Percentiles rank a stretch among this genome's conserved stretches.
phyloP scores from a whole-genome alignment of 2,888 invertebrate genomes.

The Folsomia candida region DNA sequence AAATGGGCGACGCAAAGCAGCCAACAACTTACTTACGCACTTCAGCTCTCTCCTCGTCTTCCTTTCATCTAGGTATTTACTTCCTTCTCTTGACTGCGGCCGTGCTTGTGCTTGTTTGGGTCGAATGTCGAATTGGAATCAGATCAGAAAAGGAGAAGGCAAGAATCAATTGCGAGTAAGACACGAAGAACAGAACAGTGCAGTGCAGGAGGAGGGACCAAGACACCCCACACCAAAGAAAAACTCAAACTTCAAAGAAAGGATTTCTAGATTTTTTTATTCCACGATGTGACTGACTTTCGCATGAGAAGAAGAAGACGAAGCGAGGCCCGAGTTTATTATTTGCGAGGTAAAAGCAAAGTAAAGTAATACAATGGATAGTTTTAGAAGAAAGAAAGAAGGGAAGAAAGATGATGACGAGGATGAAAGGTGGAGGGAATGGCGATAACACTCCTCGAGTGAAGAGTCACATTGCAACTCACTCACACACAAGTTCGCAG shows the following conservation, averaged over 20 bases:
- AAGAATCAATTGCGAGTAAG: background rate
- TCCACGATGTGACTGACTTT: background rate
- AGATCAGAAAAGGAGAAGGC: background rate
- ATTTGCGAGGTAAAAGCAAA: constrained; percentile 17
- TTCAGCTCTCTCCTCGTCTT: background rate
- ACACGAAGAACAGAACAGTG: background rate
- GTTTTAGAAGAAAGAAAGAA: constrained; percentile 8
- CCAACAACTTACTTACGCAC: constrained; percentile 6
- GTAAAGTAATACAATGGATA: constrained; percentile 17
- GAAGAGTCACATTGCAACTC: background rate
- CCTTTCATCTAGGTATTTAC: background rate
- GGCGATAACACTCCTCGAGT: constrained; percentile 2
- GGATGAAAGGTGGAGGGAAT: constrained; percentile 8
- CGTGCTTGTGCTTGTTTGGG: too few relatives aligned
- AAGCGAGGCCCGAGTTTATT: background rate
- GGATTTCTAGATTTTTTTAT: constrained; percentile 5
- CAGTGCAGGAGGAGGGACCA: too few relatives aligned
- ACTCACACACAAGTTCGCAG: background rate
- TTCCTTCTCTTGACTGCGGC: background rate
- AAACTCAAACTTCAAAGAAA: constrained; percentile 11
- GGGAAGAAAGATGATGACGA: constrained; percentile 18
- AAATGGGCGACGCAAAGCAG: background rate
- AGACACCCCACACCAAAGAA: background rate
- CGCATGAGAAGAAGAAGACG: background rate
- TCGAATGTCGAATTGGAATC: background rate